Conservation (phyloP, 1,140 invertebrate genomes). For the Drosophila subpulchrella region DNA sequence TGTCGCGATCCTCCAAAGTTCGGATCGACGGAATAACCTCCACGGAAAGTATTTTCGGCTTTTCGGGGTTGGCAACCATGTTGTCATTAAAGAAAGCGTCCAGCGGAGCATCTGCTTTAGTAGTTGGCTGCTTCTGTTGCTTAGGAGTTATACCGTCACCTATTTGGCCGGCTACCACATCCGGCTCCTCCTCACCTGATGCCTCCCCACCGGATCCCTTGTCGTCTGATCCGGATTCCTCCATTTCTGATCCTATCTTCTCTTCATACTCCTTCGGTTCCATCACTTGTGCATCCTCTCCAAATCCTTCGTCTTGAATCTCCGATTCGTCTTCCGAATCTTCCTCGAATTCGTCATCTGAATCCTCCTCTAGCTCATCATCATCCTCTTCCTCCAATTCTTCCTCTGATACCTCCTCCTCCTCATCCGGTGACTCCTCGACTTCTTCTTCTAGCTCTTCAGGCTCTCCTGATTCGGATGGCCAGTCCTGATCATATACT, state of each 20-base stretch:
- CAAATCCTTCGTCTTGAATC: neutral
- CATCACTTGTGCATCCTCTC: neutral
- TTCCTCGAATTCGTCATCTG: neutral
- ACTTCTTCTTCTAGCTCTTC: neutral
- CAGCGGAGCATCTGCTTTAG: too few relatives aligned
- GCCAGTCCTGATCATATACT: neutral
- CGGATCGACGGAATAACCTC: neutral
- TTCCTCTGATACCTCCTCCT: neutral
- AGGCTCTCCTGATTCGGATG: neutral
- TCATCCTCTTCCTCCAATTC: neutral
- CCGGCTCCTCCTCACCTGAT: neutral
- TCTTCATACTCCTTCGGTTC: neutral
- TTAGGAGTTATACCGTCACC: too few relatives aligned
- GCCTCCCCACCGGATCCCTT: neutral
- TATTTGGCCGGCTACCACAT: neutral
- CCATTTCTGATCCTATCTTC: neutral
- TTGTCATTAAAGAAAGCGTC: too few relatives aligned
- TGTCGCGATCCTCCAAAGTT: neutral
- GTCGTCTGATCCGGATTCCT: neutral
- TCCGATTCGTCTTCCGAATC: neutral
- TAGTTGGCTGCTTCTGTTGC: neutral
- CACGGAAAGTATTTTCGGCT: neutral
- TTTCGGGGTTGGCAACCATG: neutral
- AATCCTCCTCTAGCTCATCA: neutral
- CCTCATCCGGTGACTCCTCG: neutral